Percentiles rank a stretch among this genome's conserved stretches.
Conservation (phyloP, 2,888 invertebrate genomes). For the Eupelmus urozonus region DNA sequence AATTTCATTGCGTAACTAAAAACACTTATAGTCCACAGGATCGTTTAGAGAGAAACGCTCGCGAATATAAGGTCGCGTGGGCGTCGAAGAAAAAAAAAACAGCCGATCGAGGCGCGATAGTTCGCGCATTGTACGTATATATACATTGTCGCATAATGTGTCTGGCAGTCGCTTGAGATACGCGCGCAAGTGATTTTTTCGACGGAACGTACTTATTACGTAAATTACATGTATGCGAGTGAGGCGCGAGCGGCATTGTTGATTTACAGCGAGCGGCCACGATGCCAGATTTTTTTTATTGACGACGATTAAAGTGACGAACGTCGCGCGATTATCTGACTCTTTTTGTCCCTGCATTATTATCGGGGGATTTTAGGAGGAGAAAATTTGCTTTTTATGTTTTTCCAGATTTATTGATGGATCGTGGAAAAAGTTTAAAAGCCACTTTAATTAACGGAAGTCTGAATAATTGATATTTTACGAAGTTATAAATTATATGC, state of each 20-base stretch:
- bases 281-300: conserved; percentile 33
- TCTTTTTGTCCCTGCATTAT: no score
- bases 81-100: not conserved
- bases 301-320: conserved; percentile 8
- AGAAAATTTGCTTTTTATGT: not conserved
- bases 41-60: no score
- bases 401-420: not conserved
- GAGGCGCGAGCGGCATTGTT: not conserved
- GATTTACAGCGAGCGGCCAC: conserved; percentile 29
- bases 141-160: conserved; percentile 18
- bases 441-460: not conserved
- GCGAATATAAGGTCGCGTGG: not conserved
- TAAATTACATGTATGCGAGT: conserved; percentile 49
- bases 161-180: conserved; percentile 31
- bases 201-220: conserved; percentile 48
- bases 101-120: not conserved
- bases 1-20: no score
- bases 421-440: conserved; percentile 5
- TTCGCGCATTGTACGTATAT: conserved; percentile 6
- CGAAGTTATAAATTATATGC: conserved; percentile 4
- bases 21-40: no score
- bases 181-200: conserved; percentile 51
- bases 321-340: not conserved
- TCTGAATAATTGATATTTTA: conserved; percentile 13
- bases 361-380: no score